Base-by-base conservation (phyloP, 35 echinoderm and acorn worm species). In the Ophiothrix spiculata region DNA sequence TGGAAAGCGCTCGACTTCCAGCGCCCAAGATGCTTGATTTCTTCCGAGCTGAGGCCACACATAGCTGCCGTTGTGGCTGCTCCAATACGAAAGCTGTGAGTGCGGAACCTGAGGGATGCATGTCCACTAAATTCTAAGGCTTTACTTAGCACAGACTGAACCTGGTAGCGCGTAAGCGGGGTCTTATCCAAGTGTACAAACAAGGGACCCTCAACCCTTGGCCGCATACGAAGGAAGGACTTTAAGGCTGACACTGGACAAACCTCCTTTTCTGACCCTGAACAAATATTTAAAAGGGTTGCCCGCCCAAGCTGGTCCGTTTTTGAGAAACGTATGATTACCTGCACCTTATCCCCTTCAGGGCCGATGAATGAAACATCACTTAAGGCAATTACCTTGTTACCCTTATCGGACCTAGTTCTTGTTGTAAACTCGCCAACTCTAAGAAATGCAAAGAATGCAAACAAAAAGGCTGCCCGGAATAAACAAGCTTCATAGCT, bases 11-110 rank as follows among this genome's bases (percentile, higher is more conserved):
- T n/a, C n/a, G n/a, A n/a, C n/a, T n/a, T n/a, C 83, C 83, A 86
- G 13, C 83, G 36, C 0, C 83, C 83, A 17, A 86, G 8, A 31
- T 13, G 31, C 6, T 60, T 14, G 13, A 86, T 86, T 23, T 86
- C 46, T 19, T 54, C 35, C 17, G 56, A 32, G 39, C 64, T 76
- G 35, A 75, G 39, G 36, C 83, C 83, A 21, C 10, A 19, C 14
- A 60, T 35, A 1, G 39, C 60, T 86, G 64, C 83, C 32, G 10
- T 12, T 28, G 56, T 69, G 1, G 83, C 83, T 1, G 83, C 83
- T 16, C 83, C 83, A 28, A 86, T 86, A 1, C 83, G 63, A 39
- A 86, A 86, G 40, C 64, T 39, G 31, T 86, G 83, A 33, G 35
- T 31, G 0, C 25, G 38, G 31, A 69, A 86, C 33, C 17, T 38